These are phyloP conservation scores for Bellardia bayeri DNA, from an alignment of 2,888 invertebrate species.

Conservation along the genomic window DNA sequence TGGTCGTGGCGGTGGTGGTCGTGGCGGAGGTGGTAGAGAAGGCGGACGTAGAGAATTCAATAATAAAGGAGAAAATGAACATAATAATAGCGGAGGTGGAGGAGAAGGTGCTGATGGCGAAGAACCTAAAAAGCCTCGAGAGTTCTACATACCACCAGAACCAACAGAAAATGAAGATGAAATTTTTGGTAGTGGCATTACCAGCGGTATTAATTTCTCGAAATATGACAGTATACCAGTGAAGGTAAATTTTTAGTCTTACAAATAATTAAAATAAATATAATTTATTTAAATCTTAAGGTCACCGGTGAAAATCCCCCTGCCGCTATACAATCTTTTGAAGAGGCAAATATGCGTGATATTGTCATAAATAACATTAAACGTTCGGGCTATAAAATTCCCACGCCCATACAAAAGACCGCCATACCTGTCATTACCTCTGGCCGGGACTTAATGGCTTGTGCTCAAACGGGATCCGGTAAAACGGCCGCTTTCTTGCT, in stretches of 20 bases:
- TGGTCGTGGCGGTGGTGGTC: conserved; percentile 66
- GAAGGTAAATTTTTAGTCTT: conserved; percentile 86
- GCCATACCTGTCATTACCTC: conserved; percentile 92
- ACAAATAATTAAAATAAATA: neutral
- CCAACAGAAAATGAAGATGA: conserved; percentile 89
- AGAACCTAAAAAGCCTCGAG: conserved; percentile 86
- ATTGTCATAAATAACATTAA: conserved; percentile 91
- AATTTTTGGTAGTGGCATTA: conserved; percentile 89
- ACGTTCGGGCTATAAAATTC: conserved; percentile 91
- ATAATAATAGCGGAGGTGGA: conserved; percentile 75
- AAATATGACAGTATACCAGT: conserved; percentile 95
- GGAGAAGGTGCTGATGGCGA: conserved; percentile 72
- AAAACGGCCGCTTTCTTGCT: conserved; percentile 98
- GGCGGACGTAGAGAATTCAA: conserved; percentile 75
- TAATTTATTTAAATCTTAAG: conserved; percentile 81
- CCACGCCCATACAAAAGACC: conserved; percentile 97
- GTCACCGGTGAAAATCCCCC: conserved; percentile 90
- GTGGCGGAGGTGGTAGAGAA: conserved; percentile 66
- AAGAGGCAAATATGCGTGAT: conserved; percentile 88
- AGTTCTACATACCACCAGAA: conserved; percentile 90
- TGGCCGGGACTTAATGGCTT: conserved; percentile 97
- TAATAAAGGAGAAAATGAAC: conserved; percentile 70
- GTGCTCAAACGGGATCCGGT: conserved; percentile 99
- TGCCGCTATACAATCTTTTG: conserved; percentile 88
- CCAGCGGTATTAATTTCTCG: conserved; percentile 95